Percentiles rank a stretch among this genome's conserved stretches.
Evolutionary conservation across 2,888 invertebrate species (phyloP).

Genomic region (Synergus gifuensis): DNA sequence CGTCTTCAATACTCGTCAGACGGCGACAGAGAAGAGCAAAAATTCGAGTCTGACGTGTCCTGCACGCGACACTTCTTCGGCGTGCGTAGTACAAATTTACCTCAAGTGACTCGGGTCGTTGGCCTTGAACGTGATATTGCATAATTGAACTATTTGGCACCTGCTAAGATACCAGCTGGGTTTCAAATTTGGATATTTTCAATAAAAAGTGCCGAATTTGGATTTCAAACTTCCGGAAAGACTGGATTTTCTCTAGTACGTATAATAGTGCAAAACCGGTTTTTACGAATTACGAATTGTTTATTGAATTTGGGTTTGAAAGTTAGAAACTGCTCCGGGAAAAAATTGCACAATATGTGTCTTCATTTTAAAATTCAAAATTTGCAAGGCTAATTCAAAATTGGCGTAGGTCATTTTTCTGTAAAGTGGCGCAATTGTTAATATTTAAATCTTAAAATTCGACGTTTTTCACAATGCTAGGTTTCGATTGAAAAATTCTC

Average conservation of each 20-base stretch:
- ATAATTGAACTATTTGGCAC: conserved; percentile 34
- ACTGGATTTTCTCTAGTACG: background rate
- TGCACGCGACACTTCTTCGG: conserved; percentile 32
- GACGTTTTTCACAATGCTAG: no score
- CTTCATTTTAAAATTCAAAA: background rate
- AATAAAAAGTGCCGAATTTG: background rate
- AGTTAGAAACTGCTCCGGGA: no score
- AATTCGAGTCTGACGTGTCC: conserved; percentile 34
- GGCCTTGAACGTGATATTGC: conserved; percentile 32
- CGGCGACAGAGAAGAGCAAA: conserved; percentile 14
- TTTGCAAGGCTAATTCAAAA: background rate
- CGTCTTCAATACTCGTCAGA: conserved; percentile 34
- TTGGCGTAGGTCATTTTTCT: background rate
- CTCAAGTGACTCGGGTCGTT: conserved; percentile 31
- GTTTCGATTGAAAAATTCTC: no score
- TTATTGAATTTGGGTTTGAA: no score
- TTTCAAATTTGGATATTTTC: background rate
- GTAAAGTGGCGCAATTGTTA: background rate
- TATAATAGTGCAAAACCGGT: background rate
- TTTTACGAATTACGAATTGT: background rate
- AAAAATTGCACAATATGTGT: no score
- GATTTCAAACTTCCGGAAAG: background rate
- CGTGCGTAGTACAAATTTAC: conserved; percentile 30
- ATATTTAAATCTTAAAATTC: background rate
- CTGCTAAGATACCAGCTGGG: conserved; percentile 5